Conservation (phyloP, 2,797 vertebrate genomes). For the Xenops minutus region DNA sequence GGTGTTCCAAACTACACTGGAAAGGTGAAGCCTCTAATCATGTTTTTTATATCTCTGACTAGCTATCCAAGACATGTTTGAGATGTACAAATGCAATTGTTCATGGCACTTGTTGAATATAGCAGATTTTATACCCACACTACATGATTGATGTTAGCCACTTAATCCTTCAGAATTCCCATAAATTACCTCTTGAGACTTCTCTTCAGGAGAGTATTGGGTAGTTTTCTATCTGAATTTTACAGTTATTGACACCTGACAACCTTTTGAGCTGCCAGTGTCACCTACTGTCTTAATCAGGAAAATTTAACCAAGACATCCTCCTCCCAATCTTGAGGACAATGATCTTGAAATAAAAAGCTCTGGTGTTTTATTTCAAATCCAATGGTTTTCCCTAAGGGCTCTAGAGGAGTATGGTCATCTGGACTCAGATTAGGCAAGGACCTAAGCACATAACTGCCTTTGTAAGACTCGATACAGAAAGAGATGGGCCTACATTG, state of each 20-base stretch:
- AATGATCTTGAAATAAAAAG: not conserved
- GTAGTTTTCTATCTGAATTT: not conserved
- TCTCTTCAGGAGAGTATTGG: not conserved
- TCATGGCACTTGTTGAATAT: not conserved
- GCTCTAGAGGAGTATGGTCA: not conserved
- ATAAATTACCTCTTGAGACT: not conserved
- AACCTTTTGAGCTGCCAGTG: not conserved
- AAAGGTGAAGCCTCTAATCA: not conserved
- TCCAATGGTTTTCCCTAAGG: not conserved
- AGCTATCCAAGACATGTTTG: not conserved
- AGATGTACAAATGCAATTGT: not conserved
- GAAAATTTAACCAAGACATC: not conserved
- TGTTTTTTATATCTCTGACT: not conserved
- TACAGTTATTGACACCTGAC: not conserved
- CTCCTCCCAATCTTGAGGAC: not conserved
- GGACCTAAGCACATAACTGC: not conserved
- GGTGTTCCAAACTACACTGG: not conserved
- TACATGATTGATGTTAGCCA: not conserved
- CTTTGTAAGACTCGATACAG: not conserved
- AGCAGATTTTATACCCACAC: not conserved
- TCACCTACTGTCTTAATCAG: not conserved
- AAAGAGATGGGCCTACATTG: not conserved
- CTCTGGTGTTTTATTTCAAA: not conserved
- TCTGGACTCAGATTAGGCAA: not conserved
- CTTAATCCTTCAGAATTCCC: not conserved